Evolutionary conservation across 2,113 vertebrate genomes (phyloP).

Genomic region (Elanus axillaris): DNA sequence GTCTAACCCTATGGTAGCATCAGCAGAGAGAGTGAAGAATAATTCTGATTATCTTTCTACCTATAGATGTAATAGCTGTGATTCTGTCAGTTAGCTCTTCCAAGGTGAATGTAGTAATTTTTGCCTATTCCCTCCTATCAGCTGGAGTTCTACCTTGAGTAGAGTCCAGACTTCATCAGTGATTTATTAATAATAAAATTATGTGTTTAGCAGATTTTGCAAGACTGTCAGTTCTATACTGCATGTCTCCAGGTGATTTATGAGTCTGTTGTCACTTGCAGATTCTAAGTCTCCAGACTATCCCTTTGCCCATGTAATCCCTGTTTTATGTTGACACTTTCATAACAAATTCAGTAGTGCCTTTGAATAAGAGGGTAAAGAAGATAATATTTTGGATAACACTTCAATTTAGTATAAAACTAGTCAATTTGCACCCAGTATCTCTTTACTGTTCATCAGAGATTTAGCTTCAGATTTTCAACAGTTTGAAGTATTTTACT

Average conservation of each 20-base stretch:
- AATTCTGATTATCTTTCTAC: neutral
- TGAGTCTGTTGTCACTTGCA: neutral
- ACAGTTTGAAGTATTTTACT: neutral
- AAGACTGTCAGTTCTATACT: neutral
- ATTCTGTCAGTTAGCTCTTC: neutral
- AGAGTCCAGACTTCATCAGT: neutral
- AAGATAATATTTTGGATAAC: neutral
- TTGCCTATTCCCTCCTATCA: neutral
- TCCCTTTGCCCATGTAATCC: neutral
- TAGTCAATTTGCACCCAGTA: neutral
- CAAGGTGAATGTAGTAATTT: neutral
- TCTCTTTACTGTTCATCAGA: neutral
- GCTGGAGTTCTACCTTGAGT: neutral
- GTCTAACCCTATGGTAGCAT: neutral
- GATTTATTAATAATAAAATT: neutral
- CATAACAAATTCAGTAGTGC: neutral
- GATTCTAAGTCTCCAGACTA: neutral
- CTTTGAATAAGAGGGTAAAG: neutral
- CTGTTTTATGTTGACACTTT: neutral
- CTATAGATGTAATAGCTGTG: neutral
- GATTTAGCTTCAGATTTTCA: neutral
- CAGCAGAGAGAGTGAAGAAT: neutral
- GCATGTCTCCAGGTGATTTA: neutral
- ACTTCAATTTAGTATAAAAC: neutral
- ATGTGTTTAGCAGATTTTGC: neutral